These are phyloP conservation scores for Columba janthina DNA, from an alignment of 2,113 vertebrate species.

Conservation along the genomic window DNA sequence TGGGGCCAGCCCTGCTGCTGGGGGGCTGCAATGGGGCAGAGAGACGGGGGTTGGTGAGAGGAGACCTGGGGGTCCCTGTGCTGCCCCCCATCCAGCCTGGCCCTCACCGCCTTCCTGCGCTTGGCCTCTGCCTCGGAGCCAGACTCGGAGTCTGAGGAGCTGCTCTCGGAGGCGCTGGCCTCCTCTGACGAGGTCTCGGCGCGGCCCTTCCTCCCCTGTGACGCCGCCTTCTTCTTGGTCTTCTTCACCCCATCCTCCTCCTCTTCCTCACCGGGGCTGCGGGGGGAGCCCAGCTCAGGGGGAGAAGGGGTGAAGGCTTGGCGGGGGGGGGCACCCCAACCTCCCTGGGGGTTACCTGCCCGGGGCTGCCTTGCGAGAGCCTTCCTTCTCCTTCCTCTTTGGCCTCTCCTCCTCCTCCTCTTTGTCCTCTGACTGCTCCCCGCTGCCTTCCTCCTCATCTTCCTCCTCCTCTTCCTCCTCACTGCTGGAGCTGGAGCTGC, in stretches of 20 bases:
- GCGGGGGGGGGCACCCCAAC: accelerated
- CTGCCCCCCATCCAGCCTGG: neutral
- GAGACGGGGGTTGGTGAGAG: neutral
- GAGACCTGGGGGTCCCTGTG: accelerated
- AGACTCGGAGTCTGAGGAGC: conserved; percentile 81
- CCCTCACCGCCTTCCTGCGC: conserved; percentile 79
- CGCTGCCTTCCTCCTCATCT: conserved; percentile 79
- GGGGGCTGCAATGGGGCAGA: conserved; percentile 46
- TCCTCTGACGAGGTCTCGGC: conserved; percentile 83
- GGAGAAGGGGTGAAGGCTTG: accelerated
- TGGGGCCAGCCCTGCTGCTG: conserved; percentile 76
- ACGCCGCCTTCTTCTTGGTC: conserved; percentile 70
- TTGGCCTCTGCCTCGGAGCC: conserved; percentile 80
- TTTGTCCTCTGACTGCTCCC: conserved; percentile 79
- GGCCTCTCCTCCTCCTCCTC: conserved; percentile 78
- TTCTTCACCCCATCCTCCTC: conserved; percentile 72
- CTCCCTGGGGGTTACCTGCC: conserved; percentile 67
- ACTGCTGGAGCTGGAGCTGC: conserved; percentile 70
- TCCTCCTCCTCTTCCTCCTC: conserved; percentile 86
- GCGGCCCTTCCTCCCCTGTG: conserved; percentile 40
- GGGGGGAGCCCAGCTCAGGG: neutral
- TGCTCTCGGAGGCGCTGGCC: conserved; percentile 86
- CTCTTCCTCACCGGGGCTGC: conserved; percentile 82
- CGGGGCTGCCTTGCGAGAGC: conserved; percentile 59
- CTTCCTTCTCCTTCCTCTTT: conserved; percentile 71